Conservation (phyloP, 2,797 vertebrate genomes). For the Eleutherodactylus coqui region DNA sequence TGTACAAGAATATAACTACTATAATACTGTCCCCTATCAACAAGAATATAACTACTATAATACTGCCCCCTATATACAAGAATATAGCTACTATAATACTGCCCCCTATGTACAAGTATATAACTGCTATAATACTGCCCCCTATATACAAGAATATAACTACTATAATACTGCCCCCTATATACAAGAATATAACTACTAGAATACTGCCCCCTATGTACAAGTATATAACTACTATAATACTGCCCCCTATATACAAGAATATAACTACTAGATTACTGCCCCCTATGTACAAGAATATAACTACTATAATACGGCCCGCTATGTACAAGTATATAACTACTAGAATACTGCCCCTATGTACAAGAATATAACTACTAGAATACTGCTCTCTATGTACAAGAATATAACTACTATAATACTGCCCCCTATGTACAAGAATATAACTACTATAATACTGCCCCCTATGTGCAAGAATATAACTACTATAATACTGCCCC, state of each 20-base stretch:
- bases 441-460: conserved; percentile 11
- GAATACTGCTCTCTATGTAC: no score
- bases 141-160: conserved; percentile 11
- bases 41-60: conserved; percentile 14
- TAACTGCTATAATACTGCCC: conserved; percentile 10
- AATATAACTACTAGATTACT: background rate
- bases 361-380: conserved; percentile 5
- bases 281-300: conserved; percentile 3
- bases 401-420: conserved; percentile 10
- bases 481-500: conserved; percentile 7
- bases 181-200: conserved; percentile 14
- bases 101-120: background rate
- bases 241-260: background rate
- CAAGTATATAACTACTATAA: conserved; percentile 7
- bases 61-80: conserved; percentile 3
- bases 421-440: background rate
- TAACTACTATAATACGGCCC: background rate
- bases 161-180: conserved; percentile 2
- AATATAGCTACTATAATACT: conserved; percentile 18
- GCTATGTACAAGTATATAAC: background rate
- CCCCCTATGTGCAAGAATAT: background rate
- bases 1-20: no score
- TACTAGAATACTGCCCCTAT: conserved; percentile 2
- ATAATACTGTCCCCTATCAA: background rate
- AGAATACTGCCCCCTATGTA: background rate